Conservation (phyloP, 2,888 invertebrate genomes). For the Spilosoma lubricipeda region DNA sequence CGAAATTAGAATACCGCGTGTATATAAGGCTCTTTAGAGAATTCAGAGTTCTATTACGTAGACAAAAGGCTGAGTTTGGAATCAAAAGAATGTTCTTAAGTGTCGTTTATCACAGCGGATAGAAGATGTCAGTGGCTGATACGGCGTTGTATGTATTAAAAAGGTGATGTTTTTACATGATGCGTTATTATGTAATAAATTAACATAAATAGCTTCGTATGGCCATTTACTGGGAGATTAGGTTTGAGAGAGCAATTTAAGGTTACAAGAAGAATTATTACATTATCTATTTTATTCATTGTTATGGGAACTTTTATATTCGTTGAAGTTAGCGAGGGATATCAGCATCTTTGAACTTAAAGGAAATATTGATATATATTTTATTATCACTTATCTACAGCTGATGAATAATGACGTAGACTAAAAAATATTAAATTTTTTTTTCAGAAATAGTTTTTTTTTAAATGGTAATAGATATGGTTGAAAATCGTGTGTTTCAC, state of each 20-base stretch:
- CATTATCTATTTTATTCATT: constrained; percentile 5
- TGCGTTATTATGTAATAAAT: constrained; percentile 31
- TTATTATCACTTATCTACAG: no score
- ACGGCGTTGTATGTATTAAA: constrained; percentile 55
- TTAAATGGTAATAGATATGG: no score
- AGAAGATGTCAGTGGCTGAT: constrained; percentile 68
- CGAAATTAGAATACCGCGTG: constrained; percentile 38
- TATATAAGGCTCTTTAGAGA: constrained; percentile 12
- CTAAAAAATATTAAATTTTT: no score
- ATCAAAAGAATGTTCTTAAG: constrained; percentile 28
- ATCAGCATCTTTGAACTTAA: background rate
- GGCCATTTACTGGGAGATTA: constrained; percentile 28
- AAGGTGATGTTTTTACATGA: constrained; percentile 59
- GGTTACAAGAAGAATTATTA: constrained; percentile 18
- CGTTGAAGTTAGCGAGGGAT: background rate
- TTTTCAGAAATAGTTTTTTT: no score
- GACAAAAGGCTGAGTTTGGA: constrained; percentile 36
- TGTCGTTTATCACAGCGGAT: constrained; percentile 75
- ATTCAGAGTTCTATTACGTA: constrained; percentile 31
- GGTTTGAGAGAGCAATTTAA: constrained; percentile 22
- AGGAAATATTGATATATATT: no score
- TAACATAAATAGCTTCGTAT: constrained; percentile 30
- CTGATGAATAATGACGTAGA: no score
- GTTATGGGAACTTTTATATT: constrained; percentile 17
- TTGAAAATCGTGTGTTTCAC: no score